A percentile compares a stretch with the other conserved stretches of the same genome.
phyloP scores from a whole-genome alignment of 2,113 vertebrate species.

The Esox niger region DNA sequence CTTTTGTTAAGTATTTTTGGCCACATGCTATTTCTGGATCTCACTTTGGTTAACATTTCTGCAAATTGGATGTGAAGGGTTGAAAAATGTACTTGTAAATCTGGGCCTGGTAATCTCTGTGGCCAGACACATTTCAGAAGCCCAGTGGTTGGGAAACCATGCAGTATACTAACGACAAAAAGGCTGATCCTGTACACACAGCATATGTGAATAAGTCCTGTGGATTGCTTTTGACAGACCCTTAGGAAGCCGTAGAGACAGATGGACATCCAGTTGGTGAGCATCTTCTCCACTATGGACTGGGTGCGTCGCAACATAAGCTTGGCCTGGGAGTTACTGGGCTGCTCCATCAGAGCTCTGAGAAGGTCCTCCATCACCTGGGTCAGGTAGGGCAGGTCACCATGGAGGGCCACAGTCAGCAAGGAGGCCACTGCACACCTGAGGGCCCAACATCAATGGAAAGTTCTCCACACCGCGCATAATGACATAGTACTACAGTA shows the following conservation, averaged over 20 bases:
- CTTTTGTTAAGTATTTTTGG: no score
- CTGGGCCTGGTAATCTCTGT: no score
- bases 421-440: slow-evolving; percentile 90
- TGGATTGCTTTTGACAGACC: slow-evolving; percentile 56
- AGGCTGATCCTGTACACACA: not conserved
- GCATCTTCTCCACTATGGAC: slow-evolving; percentile 90
- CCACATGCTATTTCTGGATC: no score
- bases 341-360: slow-evolving; percentile 84
- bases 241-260: slow-evolving; percentile 94
- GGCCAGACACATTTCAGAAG: no score
- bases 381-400: slow-evolving; percentile 88
- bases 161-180: not conserved
- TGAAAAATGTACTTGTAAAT: no score
- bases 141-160: not conserved
- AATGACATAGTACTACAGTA: no score
- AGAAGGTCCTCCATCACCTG: slow-evolving; percentile 86
- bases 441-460: not conserved
- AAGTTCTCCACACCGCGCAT: no score
- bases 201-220: not conserved
- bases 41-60: no score
- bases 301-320: slow-evolving; percentile 89
- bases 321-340: slow-evolving; percentile 84
- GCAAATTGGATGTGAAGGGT: no score
- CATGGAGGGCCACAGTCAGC: slow-evolving; percentile 87
- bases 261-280: slow-evolving; percentile 98